Evolutionary conservation across 2,113 vertebrate species (phyloP), one percentile per base, ranked within the genome.

Genomic region (Nymphicus hollandicus): DNA sequence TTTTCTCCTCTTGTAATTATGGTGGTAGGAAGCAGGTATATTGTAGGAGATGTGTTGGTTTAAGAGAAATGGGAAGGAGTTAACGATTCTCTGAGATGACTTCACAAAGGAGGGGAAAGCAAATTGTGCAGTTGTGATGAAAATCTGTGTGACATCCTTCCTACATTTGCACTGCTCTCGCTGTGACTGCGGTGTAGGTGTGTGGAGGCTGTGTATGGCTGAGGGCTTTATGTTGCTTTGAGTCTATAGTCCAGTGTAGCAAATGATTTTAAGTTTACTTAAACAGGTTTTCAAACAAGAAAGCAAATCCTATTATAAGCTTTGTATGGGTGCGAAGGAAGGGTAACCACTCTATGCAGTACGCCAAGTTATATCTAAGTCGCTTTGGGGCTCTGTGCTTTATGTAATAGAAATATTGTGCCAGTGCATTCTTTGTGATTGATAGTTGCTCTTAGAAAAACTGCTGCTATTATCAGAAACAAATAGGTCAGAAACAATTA

Each of bases 401-500:
- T 82, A 55, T 47, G 29, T 77, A 31, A 20, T 52, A 69, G 10
- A 46, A 83, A 17, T 81, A 49, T 44, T 76, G 24, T 88, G 65
- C 17, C 31, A 69, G 2, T 43, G 7, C 49, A 49, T 85, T 95
- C 71, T 46, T 56, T 56, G 53, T 85, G 66, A 47, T 46, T 85
- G 41, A 20, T 91, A 91, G 22, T n/a, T 76, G n/a, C 69, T 87
- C 16, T 55, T 64, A 47, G 78, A 44, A 80, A 80, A 93, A 19
- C 43, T 39, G 6, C 28, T 37, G 7, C 41, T 78, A 13, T 85
- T 89, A 64, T 79, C 39, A 68, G 46, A 79, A 82, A 31, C 70
- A 90, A 76, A 66, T n/a, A 61, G 49, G 53, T 81, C 82, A 93
- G 80, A 95, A 94, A 37, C 47, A 79, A 60, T 89, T 82, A 44